Conservation (phyloP, 2,113 vertebrate species). For the Gymnogyps californianus region DNA sequence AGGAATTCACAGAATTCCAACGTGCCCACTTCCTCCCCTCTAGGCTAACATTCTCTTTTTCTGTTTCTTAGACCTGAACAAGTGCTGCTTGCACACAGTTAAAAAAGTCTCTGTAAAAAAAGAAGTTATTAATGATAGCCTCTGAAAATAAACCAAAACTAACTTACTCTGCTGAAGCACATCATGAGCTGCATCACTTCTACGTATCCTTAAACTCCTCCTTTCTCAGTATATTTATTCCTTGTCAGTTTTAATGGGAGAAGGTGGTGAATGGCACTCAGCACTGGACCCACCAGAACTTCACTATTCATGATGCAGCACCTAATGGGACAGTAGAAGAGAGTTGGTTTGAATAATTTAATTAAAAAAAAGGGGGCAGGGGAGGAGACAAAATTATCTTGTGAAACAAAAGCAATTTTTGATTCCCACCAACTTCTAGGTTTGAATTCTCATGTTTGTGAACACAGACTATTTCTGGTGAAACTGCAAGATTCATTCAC, state of each 20-base stretch:
- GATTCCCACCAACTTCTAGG: not conserved
- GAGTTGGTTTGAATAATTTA: not conserved
- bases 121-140: not conserved
- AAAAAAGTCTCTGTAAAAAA: not conserved
- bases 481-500: not conserved
- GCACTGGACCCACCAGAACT: not conserved
- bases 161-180: not conserved
- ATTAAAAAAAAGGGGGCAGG: rapidly evolving
- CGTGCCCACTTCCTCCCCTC: not conserved
- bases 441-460: not conserved
- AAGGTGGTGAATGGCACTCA: not conserved
- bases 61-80: not conserved
- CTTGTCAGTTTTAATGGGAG: not conserved
- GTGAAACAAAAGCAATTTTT: not conserved
- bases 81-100: not conserved
- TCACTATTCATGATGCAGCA: not conserved
- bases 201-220: not conserved
- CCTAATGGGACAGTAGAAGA: not conserved
- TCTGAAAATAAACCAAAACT: not conserved
- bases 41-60: not conserved
- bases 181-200: not conserved
- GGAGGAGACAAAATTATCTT: not conserved
- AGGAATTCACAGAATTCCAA: not conserved
- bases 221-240: not conserved
- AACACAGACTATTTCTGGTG: not conserved